Evolutionary conservation across 2,797 vertebrate species (phyloP), one percentile per base, ranked within the genome.

Genomic region (Simalia tracyae): DNA sequence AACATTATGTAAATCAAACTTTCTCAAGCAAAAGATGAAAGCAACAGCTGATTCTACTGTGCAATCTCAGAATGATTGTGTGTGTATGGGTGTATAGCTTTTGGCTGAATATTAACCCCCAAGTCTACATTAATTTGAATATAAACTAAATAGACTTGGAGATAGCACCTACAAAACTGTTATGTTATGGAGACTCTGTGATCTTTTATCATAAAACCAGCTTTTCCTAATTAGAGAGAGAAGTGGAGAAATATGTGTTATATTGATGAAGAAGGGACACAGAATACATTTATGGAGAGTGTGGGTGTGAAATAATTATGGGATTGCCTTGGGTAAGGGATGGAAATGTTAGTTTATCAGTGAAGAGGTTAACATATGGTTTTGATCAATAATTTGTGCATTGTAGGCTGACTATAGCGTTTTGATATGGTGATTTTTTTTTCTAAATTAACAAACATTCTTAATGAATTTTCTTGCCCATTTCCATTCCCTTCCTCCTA

Each of bases 1-100:
- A 98, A 97, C 96, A 97, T 97, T 97, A 98, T 97, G 97, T 91
- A 97, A 98, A 98, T 98, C 96, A 96, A 95, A 97, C 93, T 95
- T 97, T 97, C 97, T 98, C 97, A 96, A 96, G 94, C 96, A 96
- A 95, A 95, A 97, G 96, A 98, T 98, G 97, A 98, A 98, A 98
- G 97, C 93, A 95, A 93, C 84, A 87, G 92, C 87, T 31, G 92
- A 95, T 93, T 93, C 89, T 68, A 91, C n/a, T 24, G 60, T 94
- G 93, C 94, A 88, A 92, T 93, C 88, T 46, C 59, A 94, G 87
- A 95, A 90, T 87, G 26, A 63, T 61, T 28, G 12, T 46, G 24
- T 26, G 9, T 42, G 19, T 61, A 61, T 61, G 19, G 5, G 3
- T 76, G 72, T 76, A 26, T 36, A 42, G 17, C 31, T 76, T 42